Percentiles rank a stretch among this genome's conserved stretches.
phyloP scores from a whole-genome alignment of 1,140 invertebrate genomes.

The Drusus annulatus region DNA sequence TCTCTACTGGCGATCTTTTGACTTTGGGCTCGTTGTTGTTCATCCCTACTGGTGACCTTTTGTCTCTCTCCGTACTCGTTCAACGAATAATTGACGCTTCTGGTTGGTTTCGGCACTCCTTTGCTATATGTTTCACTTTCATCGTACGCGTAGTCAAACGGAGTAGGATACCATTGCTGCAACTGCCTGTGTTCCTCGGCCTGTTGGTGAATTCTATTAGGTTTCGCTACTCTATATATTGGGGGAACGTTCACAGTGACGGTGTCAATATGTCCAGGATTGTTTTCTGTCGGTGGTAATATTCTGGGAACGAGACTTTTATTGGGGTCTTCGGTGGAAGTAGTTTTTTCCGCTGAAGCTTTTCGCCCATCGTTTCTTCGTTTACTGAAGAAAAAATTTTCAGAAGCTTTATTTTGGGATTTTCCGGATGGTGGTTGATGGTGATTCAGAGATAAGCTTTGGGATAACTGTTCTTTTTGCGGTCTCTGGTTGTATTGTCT shows the following conservation, averaged over 20 bases:
- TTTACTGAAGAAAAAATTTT: constrained; percentile 54
- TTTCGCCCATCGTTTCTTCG: constrained; percentile 58
- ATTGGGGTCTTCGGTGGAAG: constrained; percentile 67
- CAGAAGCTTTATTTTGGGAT: constrained; percentile 55
- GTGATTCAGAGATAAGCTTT: constrained; percentile 31
- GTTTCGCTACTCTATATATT: constrained; percentile 67
- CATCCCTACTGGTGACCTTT: neutral
- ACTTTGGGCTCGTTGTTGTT: neutral
- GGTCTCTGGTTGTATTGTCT: constrained; percentile 5
- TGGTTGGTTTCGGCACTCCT: constrained; percentile 37
- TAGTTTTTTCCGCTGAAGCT: constrained; percentile 65
- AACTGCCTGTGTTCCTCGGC: constrained; percentile 45
- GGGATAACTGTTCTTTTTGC: neutral
- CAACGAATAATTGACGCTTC: constrained; percentile 39
- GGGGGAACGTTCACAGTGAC: constrained; percentile 69
- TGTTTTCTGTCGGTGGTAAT: constrained; percentile 68
- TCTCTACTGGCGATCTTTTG: neutral
- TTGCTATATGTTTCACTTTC: constrained; percentile 38
- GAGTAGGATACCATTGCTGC: constrained; percentile 38
- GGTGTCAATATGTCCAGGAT: constrained; percentile 69
- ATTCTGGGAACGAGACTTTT: constrained; percentile 65
- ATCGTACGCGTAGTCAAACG: constrained; percentile 49
- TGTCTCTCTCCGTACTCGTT: constrained; percentile 34
- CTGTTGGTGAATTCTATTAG: constrained; percentile 60
- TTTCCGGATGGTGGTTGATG: constrained; percentile 37